Conservation (phyloP, 2,113 vertebrate genomes). For the Propithecus coquereli region DNA sequence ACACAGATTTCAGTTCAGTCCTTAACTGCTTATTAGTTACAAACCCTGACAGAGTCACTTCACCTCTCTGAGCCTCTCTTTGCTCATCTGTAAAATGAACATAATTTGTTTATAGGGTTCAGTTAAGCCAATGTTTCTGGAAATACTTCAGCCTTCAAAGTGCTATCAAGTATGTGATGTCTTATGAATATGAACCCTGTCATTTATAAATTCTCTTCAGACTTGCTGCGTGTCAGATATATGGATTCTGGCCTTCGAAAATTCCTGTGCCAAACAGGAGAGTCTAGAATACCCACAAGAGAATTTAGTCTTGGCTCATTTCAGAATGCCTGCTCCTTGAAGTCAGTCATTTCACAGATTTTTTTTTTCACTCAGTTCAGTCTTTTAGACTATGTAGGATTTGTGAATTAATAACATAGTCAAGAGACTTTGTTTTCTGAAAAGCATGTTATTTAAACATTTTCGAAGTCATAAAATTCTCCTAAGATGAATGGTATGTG, state of each 20-base stretch:
- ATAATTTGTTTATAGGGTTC: not conserved
- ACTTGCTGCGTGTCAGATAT: accelerated
- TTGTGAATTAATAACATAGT: not conserved
- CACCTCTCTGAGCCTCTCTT: not conserved
- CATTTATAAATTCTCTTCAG: not conserved
- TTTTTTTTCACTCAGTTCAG: not conserved
- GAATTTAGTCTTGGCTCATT: not conserved
- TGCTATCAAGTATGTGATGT: accelerated
- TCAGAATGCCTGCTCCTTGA: not conserved
- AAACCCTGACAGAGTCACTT: not conserved
- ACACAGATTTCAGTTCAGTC: not conserved
- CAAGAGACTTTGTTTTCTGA: not conserved
- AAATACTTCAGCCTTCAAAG: not conserved
- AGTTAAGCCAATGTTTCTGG: not conserved
- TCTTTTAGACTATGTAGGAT: not conserved
- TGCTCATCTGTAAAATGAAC: not conserved
- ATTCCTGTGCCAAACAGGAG: not conserved
- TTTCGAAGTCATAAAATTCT: not conserved
- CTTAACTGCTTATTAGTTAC: not conserved
- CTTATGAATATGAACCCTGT: too few relatives aligned
- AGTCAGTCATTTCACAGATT: not conserved
- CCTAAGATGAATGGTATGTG: not conserved
- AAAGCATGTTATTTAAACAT: not conserved
- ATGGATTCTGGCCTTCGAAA: not conserved
- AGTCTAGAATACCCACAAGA: not conserved